These are phyloP conservation scores for Manis javanica DNA, from an alignment of 2,797 vertebrate species.

Conservation along the genomic window DNA sequence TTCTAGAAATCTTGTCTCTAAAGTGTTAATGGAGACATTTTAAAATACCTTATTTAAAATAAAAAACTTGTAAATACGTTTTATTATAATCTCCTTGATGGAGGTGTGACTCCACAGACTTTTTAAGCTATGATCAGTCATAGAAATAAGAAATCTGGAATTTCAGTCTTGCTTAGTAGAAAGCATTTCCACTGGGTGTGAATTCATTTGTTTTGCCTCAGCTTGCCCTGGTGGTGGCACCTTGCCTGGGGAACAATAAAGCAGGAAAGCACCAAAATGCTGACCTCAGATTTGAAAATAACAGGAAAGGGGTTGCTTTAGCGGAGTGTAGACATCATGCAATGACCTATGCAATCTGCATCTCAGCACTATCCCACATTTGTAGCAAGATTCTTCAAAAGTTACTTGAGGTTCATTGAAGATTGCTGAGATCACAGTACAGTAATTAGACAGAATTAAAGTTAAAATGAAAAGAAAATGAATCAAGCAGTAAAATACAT, in stretches of 20 bases:
- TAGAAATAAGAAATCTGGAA: background rate
- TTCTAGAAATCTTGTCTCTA: background rate
- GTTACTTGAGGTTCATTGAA: slow-evolving; percentile 70
- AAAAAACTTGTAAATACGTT: background rate
- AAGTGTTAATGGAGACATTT: background rate
- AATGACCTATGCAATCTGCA: slow-evolving; percentile 34
- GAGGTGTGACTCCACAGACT: background rate
- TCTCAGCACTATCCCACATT: slow-evolving; percentile 47
- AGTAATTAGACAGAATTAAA: slow-evolving; percentile 76
- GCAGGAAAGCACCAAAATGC: background rate
- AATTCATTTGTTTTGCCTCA: background rate
- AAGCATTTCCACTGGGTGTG: background rate
- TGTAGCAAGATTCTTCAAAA: slow-evolving; percentile 71
- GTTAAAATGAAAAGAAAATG: slow-evolving; percentile 74
- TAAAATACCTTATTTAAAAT: background rate
- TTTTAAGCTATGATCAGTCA: background rate
- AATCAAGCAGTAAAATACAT: slow-evolving; percentile 55
- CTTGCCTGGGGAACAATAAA: slow-evolving; percentile 11
- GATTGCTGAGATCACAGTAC: slow-evolving; percentile 71
- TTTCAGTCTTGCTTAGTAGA: background rate
- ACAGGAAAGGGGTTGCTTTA: slow-evolving; percentile 46
- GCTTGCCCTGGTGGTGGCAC: background rate
- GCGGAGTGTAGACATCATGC: background rate
- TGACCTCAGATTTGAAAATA: slow-evolving; percentile 56
- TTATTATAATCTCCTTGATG: background rate